phyloP scores from a whole-genome alignment of 2,888 invertebrate species.

The Drosophila antonietae region DNA sequence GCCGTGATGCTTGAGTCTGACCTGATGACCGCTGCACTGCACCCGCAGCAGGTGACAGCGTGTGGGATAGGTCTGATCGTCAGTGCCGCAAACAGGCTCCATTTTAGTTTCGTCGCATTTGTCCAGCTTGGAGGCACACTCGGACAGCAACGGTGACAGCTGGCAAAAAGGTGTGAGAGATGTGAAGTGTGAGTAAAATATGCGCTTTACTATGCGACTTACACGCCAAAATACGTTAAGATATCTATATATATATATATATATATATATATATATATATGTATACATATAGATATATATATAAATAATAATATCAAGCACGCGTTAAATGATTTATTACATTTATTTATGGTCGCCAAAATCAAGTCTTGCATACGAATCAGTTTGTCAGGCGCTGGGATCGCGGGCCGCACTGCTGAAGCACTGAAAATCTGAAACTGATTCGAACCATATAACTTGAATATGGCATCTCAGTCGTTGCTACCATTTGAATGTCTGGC shows the following conservation, averaged over 20 bases:
- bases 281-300: conserved; percentile 5
- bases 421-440: conserved; percentile 62
- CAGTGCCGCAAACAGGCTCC: conserved; percentile 85
- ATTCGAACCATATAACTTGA: conserved; percentile 54
- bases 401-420: not conserved
- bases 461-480: conserved; percentile 47
- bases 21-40: conserved; percentile 90
- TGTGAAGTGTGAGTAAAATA: conserved; percentile 41
- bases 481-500: conserved; percentile 58
- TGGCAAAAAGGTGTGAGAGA: conserved; percentile 37
- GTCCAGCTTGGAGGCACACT: conserved; percentile 84
- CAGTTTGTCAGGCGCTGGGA: conserved; percentile 25
- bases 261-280: conserved; percentile 35
- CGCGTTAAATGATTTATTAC: conserved; percentile 80
- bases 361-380: conserved; percentile 73
- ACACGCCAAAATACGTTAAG: conserved; percentile 34
- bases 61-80: conserved; percentile 92
- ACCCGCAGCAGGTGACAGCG: conserved; percentile 91
- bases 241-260: conserved; percentile 30
- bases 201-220: conserved; percentile 33
- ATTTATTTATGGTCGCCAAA: conserved; percentile 72
- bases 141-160: conserved; percentile 78
- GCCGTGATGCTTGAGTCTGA: conserved; percentile 90
- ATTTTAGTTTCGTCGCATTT: conserved; percentile 84
- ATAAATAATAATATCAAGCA: conserved; percentile 71